Conservation (phyloP, 2,888 invertebrate genomes). For the Trichogramma dendrolimi region DNA sequence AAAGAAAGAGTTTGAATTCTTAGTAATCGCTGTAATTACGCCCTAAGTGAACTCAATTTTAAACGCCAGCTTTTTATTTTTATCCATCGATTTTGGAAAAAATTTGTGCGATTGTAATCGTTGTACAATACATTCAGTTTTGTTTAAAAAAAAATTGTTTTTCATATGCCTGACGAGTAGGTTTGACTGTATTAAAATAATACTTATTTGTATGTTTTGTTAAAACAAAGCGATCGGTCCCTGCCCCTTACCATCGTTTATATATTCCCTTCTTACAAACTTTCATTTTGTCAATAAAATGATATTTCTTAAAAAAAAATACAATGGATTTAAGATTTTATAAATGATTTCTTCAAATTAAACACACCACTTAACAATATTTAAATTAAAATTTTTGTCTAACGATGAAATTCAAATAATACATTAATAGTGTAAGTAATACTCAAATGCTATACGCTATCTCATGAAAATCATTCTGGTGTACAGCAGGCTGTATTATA, state of each 20-base stretch:
- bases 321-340: constrained; percentile 17
- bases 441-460: neutral
- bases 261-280: constrained; percentile 31
- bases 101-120: neutral
- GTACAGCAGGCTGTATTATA: constrained; percentile 51
- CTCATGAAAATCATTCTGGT: constrained; percentile 45
- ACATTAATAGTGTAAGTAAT: neutral
- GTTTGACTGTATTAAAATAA: constrained; percentile 19
- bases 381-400: constrained; percentile 15
- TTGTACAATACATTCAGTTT: constrained; percentile 11
- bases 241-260: constrained; percentile 30
- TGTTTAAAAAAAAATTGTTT: neutral
- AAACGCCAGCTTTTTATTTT: no score
- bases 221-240: constrained; percentile 25
- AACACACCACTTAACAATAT: constrained; percentile 15
- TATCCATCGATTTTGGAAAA: no score
- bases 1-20: no score
- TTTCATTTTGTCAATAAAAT: constrained; percentile 31
- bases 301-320: constrained; percentile 28
- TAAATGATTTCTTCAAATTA: constrained; percentile 28
- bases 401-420: constrained; percentile 4
- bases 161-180: constrained; percentile 22
- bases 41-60: no score
- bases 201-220: constrained; percentile 19
- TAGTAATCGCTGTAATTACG: no score